Conservation (phyloP, 1,140 invertebrate species). For the Diprion similis region DNA sequence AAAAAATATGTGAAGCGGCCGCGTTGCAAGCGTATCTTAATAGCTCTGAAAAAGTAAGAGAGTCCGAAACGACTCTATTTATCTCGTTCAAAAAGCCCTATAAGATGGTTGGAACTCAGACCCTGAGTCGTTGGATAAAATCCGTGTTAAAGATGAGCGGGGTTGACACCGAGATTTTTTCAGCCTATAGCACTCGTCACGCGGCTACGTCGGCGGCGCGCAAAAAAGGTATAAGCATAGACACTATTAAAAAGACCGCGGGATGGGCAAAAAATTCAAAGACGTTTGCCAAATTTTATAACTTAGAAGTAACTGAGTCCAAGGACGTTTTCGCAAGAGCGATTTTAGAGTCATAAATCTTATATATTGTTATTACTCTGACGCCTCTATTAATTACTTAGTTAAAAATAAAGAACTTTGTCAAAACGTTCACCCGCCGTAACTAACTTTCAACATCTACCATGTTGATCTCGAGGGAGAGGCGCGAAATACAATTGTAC, state of each 20-base stretch:
- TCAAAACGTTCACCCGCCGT: slow-evolving; percentile 20
- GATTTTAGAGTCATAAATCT: slow-evolving; percentile 5
- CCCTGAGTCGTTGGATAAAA: slow-evolving; percentile 29
- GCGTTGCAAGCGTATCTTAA: slow-evolving; percentile 20
- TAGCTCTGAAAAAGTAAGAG: slow-evolving; percentile 15
- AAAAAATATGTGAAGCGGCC: slow-evolving; percentile 20
- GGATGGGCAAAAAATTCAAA: slow-evolving; percentile 38
- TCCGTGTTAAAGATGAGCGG: slow-evolving; percentile 20
- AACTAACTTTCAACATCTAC: too few relatives aligned
- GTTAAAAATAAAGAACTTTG: slow-evolving; percentile 9
- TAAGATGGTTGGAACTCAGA: slow-evolving; percentile 19
- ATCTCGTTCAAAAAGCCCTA: slow-evolving; percentile 25
- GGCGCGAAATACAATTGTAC: slow-evolving; percentile 2
- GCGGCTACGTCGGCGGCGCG: slow-evolving; percentile 24
- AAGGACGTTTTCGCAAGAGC: slow-evolving; percentile 18
- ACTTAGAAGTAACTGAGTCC: slow-evolving; percentile 15
- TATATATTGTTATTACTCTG: not conserved
- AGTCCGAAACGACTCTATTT: slow-evolving; percentile 14
- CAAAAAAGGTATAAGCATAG: slow-evolving; percentile 29
- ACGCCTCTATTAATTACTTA: not conserved
- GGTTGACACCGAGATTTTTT: slow-evolving; percentile 22
- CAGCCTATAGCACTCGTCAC: slow-evolving; percentile 25
- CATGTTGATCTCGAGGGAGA: slow-evolving; percentile 1
- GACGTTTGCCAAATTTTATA: slow-evolving; percentile 40
- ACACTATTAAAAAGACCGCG: slow-evolving; percentile 36